Evolutionary conservation across 2,888 invertebrate species (phyloP).

Genomic region (Caenorhabditis imperialis): DNA sequence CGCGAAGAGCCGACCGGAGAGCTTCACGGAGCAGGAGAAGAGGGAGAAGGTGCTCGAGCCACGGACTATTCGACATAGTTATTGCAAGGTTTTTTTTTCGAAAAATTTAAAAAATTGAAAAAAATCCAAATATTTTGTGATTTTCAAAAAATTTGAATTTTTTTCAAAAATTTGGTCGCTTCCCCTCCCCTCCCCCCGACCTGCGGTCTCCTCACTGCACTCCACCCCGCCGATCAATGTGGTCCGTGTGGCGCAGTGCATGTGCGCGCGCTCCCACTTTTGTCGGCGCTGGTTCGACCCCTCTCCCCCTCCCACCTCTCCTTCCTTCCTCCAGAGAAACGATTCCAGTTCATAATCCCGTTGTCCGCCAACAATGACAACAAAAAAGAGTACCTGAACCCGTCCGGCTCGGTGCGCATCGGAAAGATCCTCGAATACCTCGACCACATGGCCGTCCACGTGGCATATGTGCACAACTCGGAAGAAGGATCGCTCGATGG

Average conservation of each 20-base stretch:
- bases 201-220: no score
- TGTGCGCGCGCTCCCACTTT: no score
- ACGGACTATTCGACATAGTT: conserved; percentile 2
- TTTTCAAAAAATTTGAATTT: no score
- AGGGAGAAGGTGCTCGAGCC: conserved; percentile 6
- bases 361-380: conserved; percentile 46
- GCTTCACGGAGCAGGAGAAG: not conserved
- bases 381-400: conserved; percentile 43
- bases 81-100: conserved; percentile 1
- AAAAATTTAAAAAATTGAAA: not conserved
- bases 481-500: conserved; percentile 79
- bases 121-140: no score
- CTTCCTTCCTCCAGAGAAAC: not conserved
- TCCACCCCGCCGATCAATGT: no score
- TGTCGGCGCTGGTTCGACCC: no score
- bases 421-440: conserved; percentile 84
- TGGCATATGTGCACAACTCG: conserved; percentile 83
- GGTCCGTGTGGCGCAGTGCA: no score
- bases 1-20: not conserved
- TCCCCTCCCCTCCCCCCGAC: no score
- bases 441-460: conserved; percentile 80
- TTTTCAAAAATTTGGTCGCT: no score
- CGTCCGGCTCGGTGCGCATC: conserved; percentile 81
- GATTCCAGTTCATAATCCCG: conserved; percentile 43
- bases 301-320: no score